phyloP scores from a whole-genome alignment of 2,113 vertebrate species.

The Myxocyprinus asiaticus region DNA sequence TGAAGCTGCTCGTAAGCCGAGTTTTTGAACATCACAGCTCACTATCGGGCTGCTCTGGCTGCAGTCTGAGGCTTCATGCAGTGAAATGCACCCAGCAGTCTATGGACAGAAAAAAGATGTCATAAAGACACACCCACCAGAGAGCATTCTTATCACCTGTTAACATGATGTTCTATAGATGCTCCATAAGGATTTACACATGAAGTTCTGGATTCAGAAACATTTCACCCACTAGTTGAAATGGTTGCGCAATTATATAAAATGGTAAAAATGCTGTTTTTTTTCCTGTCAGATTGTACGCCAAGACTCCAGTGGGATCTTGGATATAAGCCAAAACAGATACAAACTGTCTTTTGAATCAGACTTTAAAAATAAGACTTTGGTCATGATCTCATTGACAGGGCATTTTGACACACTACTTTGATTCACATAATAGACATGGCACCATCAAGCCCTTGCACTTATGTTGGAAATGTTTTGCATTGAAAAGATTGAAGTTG shows the following conservation, averaged over 20 bases:
- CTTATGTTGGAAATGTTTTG: too few species aligned
- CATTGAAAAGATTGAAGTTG: background rate
- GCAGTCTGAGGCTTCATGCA: background rate
- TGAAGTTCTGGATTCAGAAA: background rate
- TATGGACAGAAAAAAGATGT: background rate
- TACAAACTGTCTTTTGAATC: conserved; percentile 3
- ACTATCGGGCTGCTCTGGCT: background rate
- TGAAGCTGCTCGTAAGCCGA: background rate
- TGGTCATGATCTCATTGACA: background rate
- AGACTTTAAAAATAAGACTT: background rate
- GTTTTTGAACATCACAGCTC: conserved; percentile 27
- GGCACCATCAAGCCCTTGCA: too few species aligned
- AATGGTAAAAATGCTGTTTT: background rate
- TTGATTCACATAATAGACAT: too few species aligned
- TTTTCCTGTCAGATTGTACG: background rate
- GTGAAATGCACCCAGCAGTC: background rate
- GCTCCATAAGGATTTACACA: too few species aligned
- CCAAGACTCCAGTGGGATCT: background rate
- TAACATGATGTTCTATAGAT: too few species aligned
- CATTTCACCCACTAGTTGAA: background rate
- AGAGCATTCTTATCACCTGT: conserved; percentile 19
- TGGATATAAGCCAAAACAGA: background rate
- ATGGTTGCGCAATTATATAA: background rate
- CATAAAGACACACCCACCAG: conserved; percentile 24
- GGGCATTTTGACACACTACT: too few species aligned